phyloP scores from a whole-genome alignment of 2,888 invertebrate genomes.

The Hybos culiciformis region DNA sequence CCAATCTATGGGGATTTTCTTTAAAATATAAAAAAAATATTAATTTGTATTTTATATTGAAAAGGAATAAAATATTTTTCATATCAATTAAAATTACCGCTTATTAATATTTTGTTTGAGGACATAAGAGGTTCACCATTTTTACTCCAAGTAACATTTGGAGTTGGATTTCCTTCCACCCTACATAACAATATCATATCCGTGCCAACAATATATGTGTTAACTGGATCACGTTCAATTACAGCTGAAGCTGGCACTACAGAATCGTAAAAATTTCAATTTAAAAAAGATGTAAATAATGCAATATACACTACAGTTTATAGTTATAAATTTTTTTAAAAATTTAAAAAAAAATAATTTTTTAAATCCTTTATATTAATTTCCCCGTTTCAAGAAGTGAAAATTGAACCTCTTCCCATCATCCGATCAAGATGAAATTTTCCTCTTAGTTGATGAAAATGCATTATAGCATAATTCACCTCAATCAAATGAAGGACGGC shows the following conservation, averaged over 20 bases:
- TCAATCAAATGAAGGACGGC: no score
- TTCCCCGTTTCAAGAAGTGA: no score
- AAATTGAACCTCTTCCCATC: no score
- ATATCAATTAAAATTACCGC: constrained; percentile 39
- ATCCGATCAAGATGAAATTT: no score
- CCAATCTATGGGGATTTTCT: constrained; percentile 54
- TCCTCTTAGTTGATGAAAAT: no score
- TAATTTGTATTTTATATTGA: neutral
- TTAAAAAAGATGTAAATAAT: no score
- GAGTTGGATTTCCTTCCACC: constrained; percentile 63
- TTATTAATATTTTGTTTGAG: constrained; percentile 47
- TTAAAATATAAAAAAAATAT: constrained; percentile 16
- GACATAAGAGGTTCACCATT: constrained; percentile 45
- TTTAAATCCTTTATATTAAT: no score
- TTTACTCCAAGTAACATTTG: constrained; percentile 70
- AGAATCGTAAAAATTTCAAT: no score
- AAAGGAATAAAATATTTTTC: neutral
- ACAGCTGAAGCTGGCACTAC: constrained; percentile 54
- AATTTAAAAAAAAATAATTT: no score
- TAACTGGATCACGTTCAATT: constrained; percentile 39
- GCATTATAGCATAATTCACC: no score
- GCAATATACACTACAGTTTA: no score
- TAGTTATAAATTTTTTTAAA: no score
- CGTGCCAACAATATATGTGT: constrained; percentile 45
- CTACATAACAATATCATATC: constrained; percentile 59